Evolutionary conservation across 1,140 invertebrate genomes (phyloP), one percentile per base, ranked within the genome.

Genomic region (Chionoecetes opilio): DNA sequence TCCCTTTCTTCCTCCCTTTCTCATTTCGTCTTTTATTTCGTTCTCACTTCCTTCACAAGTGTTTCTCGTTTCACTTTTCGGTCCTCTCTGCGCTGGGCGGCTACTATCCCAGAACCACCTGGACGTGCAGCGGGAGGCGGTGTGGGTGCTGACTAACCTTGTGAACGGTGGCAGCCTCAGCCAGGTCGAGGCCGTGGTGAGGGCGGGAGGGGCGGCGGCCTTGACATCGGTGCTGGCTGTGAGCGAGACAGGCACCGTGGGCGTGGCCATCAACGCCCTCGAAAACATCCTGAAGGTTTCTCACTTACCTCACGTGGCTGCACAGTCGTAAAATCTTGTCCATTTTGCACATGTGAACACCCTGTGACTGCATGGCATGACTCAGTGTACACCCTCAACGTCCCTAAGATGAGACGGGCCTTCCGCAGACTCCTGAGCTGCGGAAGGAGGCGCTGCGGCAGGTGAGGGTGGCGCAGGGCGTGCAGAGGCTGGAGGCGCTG

Each of bases 131-230:
- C 99, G 99, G 97, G 99, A 99, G 97, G 99, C 99, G 9, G 99
- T 99, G 0, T 99, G 99, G 99, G 99, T 99, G 3, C 98, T 99
- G n/a, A 99, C 99, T 96, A 99, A 99, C 97, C 98, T 99, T 93
- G 99, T 99, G 94, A 99, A 99, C 96, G 99, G 99, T 96, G 99
- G 99, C 37, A 99, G 98, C 95, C 98, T 98, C 96, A 98, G 99
- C 89, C 99, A 99, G 97, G 98, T 97, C 9, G 84, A 84, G 21
- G 98, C 98, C 96, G 98, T 99, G 96, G 99, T 99, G 89, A 97
- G 98, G 96, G 98, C 98, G 96, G 99, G 99, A n/a, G 99, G 99
- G 17, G 98, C 99, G 95, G 98, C 98, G 82, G 98, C 99, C 0
- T 98, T 99, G 97, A 99, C 99, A 97, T 98, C 98, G 96, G 97